Evolutionary conservation across 2,888 invertebrate genomes (phyloP), one percentile per base, ranked within the genome.

Genomic region (Rhimphoctona megacephalus): DNA sequence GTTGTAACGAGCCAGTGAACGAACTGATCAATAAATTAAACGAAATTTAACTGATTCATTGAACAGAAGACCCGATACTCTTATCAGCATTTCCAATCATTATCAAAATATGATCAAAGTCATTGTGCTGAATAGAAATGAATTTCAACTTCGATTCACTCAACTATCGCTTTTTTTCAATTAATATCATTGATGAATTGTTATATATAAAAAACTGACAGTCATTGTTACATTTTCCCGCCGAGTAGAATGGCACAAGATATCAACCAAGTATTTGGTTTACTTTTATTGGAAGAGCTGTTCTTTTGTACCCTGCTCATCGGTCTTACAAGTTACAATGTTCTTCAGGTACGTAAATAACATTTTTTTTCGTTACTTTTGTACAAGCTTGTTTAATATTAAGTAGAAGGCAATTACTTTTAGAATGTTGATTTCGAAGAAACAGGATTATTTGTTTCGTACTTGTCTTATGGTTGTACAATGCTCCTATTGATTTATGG

Each of bases 401-500:
- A 0, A 72, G 25, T 72, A 8, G 5, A 19, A 8, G 9, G n/a
- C 25, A 8, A 19, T 43, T 39, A n/a, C 74, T 74, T 80, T 52
- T 25, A 87, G 85, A 85, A 83, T 52, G 69, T 79, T 33, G 85
- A 78, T 46, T 43, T 66, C 3, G 73, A 66, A 36, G 78, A 85
- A 30, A 73, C 73, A 9, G 72, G 70, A 43, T 64, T 77, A 4
- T 74, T 85, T 43, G 22, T 87, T 33, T 83, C 87, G 52, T 87
- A 82, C 64, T 49, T 85, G n/a, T 30, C 61, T 25, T 85, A 83
- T 66, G 79, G 80, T 6, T 67, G 39, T 14, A 85, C 85, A 11
- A 77, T 87, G 25, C 64, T 87, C 22, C 64, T 77, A 43, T 46
- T 87, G 77, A 85, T 85, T 43, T 85, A 85, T 25, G 87, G 85